Percentiles rank a stretch among this genome's conserved stretches.
Evolutionary conservation across 1,140 invertebrate genomes (phyloP).

Genomic region (Coboldia fuscipes): DNA sequence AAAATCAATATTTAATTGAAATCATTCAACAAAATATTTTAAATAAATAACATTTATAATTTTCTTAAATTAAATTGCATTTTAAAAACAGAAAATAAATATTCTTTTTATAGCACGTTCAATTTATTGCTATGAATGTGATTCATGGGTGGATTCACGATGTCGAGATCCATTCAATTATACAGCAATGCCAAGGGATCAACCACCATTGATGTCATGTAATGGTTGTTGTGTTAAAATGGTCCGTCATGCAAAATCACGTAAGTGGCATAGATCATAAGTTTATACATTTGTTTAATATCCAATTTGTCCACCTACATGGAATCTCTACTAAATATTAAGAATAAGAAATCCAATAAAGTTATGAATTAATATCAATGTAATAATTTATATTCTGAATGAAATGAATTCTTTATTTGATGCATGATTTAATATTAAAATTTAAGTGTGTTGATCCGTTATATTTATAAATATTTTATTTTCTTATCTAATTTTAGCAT

Average conservation of each 20-base stretch:
- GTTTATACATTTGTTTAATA: no score
- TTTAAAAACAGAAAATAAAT: no score
- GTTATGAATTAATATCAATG: not conserved
- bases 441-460: not conserved
- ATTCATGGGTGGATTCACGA: constrained; percentile 66
- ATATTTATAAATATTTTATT: not conserved
- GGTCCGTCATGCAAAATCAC: constrained; percentile 68
- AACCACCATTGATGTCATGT: constrained; percentile 65
- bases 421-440: not conserved
- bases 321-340: no score
- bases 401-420: not conserved
- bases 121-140: constrained; percentile 84
- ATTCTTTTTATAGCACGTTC: no score
- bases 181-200: constrained; percentile 60
- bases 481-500: constrained; percentile 36
- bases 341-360: no score
- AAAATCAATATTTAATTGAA: no score
- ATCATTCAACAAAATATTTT: no score
- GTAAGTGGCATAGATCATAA: constrained; percentile 36
- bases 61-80: no score
- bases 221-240: constrained; percentile 90
- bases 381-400: not conserved
- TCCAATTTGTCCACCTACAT: no score
- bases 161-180: constrained; percentile 88
- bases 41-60: no score